These are phyloP conservation scores for Lepus oiostolus DNA, from an alignment of 2,797 vertebrate genomes.

Conservation along the genomic window DNA sequence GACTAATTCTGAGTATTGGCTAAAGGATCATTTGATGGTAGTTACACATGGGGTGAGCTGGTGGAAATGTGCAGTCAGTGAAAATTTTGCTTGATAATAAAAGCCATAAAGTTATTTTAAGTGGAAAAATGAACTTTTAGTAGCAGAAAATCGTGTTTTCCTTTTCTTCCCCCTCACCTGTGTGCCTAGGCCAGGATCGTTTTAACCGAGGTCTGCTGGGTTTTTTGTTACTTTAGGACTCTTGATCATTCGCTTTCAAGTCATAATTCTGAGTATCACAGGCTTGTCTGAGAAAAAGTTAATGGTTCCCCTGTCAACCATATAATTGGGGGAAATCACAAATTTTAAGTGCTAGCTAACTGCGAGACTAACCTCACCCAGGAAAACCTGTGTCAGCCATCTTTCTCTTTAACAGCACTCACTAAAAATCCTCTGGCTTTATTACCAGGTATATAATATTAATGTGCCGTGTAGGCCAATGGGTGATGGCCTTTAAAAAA, in stretches of 20 bases:
- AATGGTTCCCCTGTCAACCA: conserved; percentile 71
- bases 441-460: conserved; percentile 72
- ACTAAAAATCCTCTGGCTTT: conserved; percentile 77
- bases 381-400: conserved; percentile 71
- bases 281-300: conserved; percentile 77
- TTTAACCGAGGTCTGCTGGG: neutral
- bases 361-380: conserved; percentile 77
- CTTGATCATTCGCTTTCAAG: conserved; percentile 74
- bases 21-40: neutral
- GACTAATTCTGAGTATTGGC: neutral
- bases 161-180: neutral
- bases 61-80: neutral
- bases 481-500: conserved; percentile 45
- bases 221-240: conserved; percentile 19
- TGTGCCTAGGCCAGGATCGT: neutral
- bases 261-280: conserved; percentile 78
- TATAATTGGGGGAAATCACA: conserved; percentile 75
- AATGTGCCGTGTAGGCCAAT: conserved; percentile 63
- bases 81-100: conserved; percentile 17
- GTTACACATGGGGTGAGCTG: neutral
- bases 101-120: neutral
- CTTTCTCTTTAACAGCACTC: conserved; percentile 74
- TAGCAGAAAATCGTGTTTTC: neutral
- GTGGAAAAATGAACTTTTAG: conserved; percentile 25
- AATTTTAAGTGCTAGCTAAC: conserved; percentile 79